These are phyloP conservation scores for Holothuria scabra DNA, from an alignment of 53 echinoderm and acorn worm species.

Conservation along the genomic window DNA sequence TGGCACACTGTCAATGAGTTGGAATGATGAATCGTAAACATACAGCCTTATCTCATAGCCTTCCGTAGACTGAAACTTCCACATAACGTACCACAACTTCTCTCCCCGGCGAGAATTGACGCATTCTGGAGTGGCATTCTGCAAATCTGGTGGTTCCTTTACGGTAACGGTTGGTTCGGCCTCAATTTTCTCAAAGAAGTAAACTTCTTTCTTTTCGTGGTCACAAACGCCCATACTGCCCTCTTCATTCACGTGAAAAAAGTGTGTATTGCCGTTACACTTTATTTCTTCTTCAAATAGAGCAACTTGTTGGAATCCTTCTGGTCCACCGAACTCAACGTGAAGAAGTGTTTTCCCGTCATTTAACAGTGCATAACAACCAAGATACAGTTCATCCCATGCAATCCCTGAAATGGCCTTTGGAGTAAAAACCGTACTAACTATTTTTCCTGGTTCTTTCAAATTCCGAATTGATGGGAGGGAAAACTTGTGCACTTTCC, in stretches of 20 bases:
- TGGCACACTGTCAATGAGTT: neutral
- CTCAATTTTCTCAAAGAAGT: neutral
- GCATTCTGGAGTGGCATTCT: neutral
- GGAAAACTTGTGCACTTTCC: neutral
- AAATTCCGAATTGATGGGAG: neutral
- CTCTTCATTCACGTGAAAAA: neutral
- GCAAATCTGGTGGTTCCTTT: neutral
- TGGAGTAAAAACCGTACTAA: neutral
- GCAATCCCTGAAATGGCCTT: neutral
- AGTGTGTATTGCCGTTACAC: neutral
- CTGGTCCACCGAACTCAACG: neutral
- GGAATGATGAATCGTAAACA: neutral
- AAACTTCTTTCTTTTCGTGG: neutral
- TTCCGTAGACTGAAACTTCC: neutral
- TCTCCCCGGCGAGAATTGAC: neutral
- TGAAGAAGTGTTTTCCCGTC: conserved; percentile 5
- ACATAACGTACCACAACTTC: neutral
- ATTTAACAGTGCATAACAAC: conserved; percentile 4
- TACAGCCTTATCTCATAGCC: neutral
- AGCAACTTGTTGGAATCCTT: neutral
- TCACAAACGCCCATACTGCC: conserved; percentile 12
- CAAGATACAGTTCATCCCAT: neutral
- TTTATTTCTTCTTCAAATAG: neutral
- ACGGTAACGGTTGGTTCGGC: neutral
- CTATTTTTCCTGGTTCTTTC: neutral